Conservation (phyloP, 2,888 invertebrate species). For the Kuschelorhynchus macadamiae region DNA sequence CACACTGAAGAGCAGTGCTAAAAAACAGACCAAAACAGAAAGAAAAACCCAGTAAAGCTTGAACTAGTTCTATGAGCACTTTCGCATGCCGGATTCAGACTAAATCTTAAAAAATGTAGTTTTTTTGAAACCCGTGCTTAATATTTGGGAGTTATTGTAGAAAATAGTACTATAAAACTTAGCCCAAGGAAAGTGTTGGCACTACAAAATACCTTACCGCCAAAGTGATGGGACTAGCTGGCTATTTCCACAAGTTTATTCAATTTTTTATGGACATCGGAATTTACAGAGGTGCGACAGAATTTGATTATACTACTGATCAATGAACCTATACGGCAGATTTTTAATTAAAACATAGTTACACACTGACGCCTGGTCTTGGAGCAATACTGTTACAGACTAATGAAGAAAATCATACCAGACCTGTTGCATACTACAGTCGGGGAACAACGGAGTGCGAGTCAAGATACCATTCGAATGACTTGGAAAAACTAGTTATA, state of each 20-base stretch:
- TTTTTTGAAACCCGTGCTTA: slow-evolving; percentile 50
- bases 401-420: neutral
- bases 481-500: slow-evolving; percentile 52
- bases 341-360: slow-evolving; percentile 27
- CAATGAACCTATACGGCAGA: slow-evolving; percentile 30
- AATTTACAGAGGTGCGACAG: slow-evolving; percentile 26
- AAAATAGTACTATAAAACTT: slow-evolving; percentile 42
- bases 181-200: slow-evolving; percentile 50
- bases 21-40: slow-evolving; percentile 7
- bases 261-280: slow-evolving; percentile 30
- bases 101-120: slow-evolving; percentile 50
- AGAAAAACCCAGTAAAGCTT: slow-evolving; percentile 15
- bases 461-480: slow-evolving; percentile 42
- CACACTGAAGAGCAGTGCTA: slow-evolving; percentile 45
- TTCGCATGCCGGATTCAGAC: slow-evolving; percentile 39
- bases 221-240: slow-evolving; percentile 43
- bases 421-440: slow-evolving; percentile 38
- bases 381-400: slow-evolving; percentile 19
- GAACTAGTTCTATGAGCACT: slow-evolving; percentile 3
- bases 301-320: slow-evolving; percentile 26
- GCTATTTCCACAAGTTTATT: slow-evolving; percentile 16
- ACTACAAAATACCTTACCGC: slow-evolving; percentile 40
- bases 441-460: slow-evolving; percentile 38
- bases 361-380: slow-evolving; percentile 31
- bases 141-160: slow-evolving; percentile 51